These are phyloP conservation scores for Chymomyza procnemis DNA, from an alignment of 2,888 invertebrate genomes.

Conservation along the genomic window DNA sequence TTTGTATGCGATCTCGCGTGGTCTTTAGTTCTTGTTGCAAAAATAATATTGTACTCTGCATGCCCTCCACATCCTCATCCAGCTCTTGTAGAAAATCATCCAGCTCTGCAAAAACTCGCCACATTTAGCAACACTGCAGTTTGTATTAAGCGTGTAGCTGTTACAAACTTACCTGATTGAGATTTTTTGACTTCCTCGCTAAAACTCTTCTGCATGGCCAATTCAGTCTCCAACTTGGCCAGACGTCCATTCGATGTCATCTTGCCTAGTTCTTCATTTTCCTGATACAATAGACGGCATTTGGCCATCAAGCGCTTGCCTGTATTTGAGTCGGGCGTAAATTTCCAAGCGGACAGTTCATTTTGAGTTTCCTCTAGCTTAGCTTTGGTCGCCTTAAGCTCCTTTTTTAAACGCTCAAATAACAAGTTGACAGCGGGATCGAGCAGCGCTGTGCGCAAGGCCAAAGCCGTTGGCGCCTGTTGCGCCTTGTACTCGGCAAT, in stretches of 20 bases:
- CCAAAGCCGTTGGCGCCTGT: slow-evolving; percentile 87
- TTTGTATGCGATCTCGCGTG: slow-evolving; percentile 84
- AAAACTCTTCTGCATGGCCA: slow-evolving; percentile 95
- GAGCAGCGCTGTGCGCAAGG: slow-evolving; percentile 89
- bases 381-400: slow-evolving; percentile 91
- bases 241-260: slow-evolving; percentile 96
- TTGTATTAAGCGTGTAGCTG: neutral
- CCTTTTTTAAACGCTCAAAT: slow-evolving; percentile 92
- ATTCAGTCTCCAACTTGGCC: slow-evolving; percentile 96
- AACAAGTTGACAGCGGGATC: slow-evolving; percentile 98
- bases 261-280: slow-evolving; percentile 97
- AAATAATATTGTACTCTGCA: slow-evolving; percentile 97
- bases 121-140: neutral
- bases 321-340: slow-evolving; percentile 99
- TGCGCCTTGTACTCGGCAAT: slow-evolving; percentile 94
- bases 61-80: slow-evolving; percentile 98
- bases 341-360: slow-evolving; percentile 98
- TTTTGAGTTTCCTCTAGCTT: slow-evolving; percentile 97
- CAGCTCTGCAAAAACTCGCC: slow-evolving; percentile 82
- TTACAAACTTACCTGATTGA: slow-evolving; percentile 92
- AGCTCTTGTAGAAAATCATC: slow-evolving; percentile 97
- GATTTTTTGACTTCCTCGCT: slow-evolving; percentile 97
- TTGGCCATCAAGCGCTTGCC: slow-evolving; percentile 99
- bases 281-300: slow-evolving; percentile 94
- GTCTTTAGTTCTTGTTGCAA: slow-evolving; percentile 95